Evolutionary conservation across 2,797 vertebrate genomes (phyloP).

Genomic region (Semaprochilodus insignis): DNA sequence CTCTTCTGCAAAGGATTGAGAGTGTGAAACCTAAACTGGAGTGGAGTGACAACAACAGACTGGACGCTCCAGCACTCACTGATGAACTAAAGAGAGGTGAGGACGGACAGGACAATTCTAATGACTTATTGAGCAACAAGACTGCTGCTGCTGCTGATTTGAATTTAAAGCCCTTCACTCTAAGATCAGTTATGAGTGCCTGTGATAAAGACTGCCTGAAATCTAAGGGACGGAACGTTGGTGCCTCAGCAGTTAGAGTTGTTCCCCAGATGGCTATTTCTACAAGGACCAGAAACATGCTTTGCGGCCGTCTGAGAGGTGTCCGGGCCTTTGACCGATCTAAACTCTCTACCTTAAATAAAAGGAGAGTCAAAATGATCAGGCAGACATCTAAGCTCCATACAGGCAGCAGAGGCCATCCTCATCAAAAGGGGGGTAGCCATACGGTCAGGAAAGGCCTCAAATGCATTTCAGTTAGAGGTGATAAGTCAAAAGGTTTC

Average conservation of each 20-base stretch:
- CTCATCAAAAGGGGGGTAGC: neutral
- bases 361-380: conserved; percentile 42
- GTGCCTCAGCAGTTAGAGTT: conserved; percentile 60
- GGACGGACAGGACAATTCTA: conserved; percentile 13
- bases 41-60: conserved; percentile 30
- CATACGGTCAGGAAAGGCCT: conserved; percentile 20
- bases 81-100: conserved; percentile 25
- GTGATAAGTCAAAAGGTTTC: conserved; percentile 2
- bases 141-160: conserved; percentile 38
- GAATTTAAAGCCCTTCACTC: conserved; percentile 70
- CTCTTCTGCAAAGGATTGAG: conserved; percentile 72
- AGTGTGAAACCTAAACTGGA: conserved; percentile 58
- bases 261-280: conserved; percentile 62
- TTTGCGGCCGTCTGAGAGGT: conserved; percentile 33
- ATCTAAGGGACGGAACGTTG: conserved; percentile 37
- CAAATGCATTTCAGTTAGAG: neutral
- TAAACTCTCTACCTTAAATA: conserved; percentile 44
- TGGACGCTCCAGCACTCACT: neutral
- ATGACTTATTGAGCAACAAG: conserved; percentile 26
- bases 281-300: conserved; percentile 67
- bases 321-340: conserved; percentile 18
- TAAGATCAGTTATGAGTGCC: conserved; percentile 57
- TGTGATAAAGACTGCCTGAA: conserved; percentile 49
- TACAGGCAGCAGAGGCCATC: neutral
- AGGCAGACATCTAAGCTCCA: conserved; percentile 29